Evolutionary conservation across 2,113 vertebrate genomes (phyloP).

Genomic region (Galbula dea): DNA sequence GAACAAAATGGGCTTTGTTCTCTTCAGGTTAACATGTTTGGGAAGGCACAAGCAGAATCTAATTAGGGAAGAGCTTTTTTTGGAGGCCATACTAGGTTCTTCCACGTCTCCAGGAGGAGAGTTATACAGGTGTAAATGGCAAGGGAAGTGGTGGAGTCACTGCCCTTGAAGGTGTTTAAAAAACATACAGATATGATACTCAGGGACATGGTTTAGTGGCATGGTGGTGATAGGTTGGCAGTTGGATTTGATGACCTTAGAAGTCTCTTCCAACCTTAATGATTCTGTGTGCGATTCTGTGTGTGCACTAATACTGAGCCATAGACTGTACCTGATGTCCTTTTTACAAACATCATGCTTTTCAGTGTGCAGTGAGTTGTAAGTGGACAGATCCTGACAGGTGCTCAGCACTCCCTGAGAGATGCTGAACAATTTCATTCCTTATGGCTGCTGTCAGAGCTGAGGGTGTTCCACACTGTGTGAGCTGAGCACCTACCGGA

Average conservation of each 20-base stretch:
- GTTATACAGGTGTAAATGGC: accelerated
- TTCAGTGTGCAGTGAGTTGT: not conserved
- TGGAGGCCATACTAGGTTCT: not conserved
- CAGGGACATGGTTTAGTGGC: too few species aligned
- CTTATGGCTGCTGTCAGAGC: not conserved
- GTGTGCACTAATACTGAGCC: not conserved
- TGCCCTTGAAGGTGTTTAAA: too few species aligned
- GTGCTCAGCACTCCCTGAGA: not conserved
- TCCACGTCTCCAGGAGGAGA: not conserved
- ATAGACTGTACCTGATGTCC: not conserved
- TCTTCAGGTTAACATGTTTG: not conserved
- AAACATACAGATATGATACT: too few species aligned
- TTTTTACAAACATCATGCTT: not conserved
- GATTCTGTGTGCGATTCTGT: too few species aligned
- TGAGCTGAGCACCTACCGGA: not conserved
- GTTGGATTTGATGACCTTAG: too few species aligned
- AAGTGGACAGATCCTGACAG: not conserved
- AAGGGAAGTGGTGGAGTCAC: too few species aligned
- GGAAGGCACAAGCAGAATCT: not conserved
- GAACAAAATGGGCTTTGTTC: not conserved
- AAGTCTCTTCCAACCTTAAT: too few species aligned
- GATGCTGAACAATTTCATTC: not conserved
- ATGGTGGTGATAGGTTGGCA: too few species aligned
- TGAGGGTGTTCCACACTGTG: accelerated
- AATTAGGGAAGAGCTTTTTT: not conserved